These are phyloP conservation scores for Girardinus metallicus DNA, from an alignment of 2,797 vertebrate species.

Conservation along the genomic window DNA sequence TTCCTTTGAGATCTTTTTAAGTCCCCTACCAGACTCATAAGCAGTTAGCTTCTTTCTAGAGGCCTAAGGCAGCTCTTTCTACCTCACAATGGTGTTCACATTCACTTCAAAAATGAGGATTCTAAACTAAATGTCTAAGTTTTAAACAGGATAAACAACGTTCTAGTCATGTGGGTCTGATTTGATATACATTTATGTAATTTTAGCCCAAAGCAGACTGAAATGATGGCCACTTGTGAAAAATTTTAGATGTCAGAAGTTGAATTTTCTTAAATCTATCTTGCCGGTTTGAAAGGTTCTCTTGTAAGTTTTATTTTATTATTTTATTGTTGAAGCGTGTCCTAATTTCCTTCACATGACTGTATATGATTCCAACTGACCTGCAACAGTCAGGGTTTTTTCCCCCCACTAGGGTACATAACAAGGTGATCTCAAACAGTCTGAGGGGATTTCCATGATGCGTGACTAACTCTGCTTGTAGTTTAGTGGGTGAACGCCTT, in stretches of 20 bases:
- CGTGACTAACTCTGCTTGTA: slow-evolving; percentile 1
- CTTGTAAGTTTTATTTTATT: not conserved
- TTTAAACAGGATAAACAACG: not conserved
- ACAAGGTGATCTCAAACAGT: slow-evolving; percentile 10
- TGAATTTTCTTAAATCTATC: not conserved
- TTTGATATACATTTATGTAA: not conserved
- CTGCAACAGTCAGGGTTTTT: slow-evolving; percentile 2
- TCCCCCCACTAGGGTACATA: slow-evolving; percentile 28
- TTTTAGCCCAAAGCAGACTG: not conserved
- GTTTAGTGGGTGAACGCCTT: slow-evolving; percentile 6
- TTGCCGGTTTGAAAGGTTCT: not conserved
- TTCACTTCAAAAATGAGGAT: not conserved
- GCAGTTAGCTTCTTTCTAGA: not conserved
- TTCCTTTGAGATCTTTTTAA: not conserved
- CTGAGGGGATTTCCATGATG: slow-evolving; percentile 25
- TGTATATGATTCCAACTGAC: slow-evolving; percentile 39
- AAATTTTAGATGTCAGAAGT: not conserved
- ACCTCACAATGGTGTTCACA: not conserved
- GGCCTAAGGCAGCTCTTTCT: not conserved
- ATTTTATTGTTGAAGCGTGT: not conserved
- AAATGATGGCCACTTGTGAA: not conserved
- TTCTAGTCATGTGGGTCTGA: not conserved
- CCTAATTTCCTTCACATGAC: not conserved
- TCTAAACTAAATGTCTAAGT: not conserved
- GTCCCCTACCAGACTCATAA: not conserved